These are phyloP conservation scores for Tinea semifulvella DNA, from an alignment of 2,888 invertebrate genomes.

Conservation along the genomic window DNA sequence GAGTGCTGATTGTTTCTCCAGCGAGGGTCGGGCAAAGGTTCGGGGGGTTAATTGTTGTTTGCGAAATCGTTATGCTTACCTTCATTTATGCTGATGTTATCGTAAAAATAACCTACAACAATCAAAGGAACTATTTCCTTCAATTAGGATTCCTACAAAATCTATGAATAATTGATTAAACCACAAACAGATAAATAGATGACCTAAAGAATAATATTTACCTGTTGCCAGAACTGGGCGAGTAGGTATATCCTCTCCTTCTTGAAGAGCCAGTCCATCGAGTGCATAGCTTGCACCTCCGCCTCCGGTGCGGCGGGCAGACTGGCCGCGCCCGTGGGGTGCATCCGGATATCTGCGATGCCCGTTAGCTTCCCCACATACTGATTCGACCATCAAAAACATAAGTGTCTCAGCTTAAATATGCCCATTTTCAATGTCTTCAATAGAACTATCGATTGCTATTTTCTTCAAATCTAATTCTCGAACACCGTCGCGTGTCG, in stretches of 20 bases:
- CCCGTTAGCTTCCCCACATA: conserved; percentile 40
- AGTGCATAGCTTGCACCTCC: conserved; percentile 94
- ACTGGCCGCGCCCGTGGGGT: conserved; percentile 76
- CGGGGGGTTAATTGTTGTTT: conserved; percentile 13
- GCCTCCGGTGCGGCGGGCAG: conserved; percentile 85
- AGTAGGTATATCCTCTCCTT: conserved; percentile 93
- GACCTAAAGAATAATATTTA: conserved; percentile 37
- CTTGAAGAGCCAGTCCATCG: conserved; percentile 97
- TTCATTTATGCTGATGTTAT: not conserved
- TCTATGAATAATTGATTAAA: too few species aligned
- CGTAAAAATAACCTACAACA: too few species aligned
- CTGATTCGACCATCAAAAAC: conserved; percentile 25
- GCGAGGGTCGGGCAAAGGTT: conserved; percentile 14
- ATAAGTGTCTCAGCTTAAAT: not conserved
- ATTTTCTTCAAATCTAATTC: conserved; percentile 6
- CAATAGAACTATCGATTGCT: conserved; percentile 1
- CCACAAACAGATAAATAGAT: too few species aligned
- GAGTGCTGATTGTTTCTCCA: conserved; percentile 15
- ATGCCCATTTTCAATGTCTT: not conserved
- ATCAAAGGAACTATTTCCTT: too few species aligned
- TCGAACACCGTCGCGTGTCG: conserved; percentile 25
- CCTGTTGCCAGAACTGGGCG: conserved; percentile 97
- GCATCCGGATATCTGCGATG: conserved; percentile 69
- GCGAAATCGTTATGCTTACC: conserved; percentile 14
- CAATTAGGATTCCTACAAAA: too few species aligned